These are phyloP conservation scores for Sclerurus mexicanus DNA, from an alignment of 2,113 vertebrate species.

Conservation along the genomic window DNA sequence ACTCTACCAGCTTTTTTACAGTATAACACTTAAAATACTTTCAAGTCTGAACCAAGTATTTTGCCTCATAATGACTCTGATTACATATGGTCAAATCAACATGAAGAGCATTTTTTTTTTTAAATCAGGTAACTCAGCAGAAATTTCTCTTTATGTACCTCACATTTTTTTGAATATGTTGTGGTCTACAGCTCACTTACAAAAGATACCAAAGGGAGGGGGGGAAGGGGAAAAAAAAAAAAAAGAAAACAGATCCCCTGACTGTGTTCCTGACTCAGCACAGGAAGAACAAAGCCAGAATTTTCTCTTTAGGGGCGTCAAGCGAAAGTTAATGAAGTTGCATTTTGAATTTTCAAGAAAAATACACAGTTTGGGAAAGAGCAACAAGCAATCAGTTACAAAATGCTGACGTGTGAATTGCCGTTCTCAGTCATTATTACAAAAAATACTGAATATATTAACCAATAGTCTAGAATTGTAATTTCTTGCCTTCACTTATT, in stretches of 20 bases:
- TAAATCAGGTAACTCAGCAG: background rate
- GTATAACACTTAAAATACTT: background rate
- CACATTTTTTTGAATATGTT: background rate
- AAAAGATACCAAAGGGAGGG: background rate
- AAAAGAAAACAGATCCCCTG: background rate
- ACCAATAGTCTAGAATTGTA: background rate
- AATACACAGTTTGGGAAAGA: background rate
- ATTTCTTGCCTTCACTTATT: background rate
- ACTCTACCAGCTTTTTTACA: background rate
- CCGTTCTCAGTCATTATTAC: background rate
- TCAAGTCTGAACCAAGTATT: background rate
- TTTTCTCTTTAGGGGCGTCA: background rate
- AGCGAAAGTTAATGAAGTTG: background rate
- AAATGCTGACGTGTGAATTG: accelerated
- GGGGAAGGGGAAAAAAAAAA: background rate
- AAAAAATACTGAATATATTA: background rate
- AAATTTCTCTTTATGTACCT: background rate
- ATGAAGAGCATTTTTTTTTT: background rate
- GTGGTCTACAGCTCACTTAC: background rate
- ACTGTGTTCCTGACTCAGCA: background rate
- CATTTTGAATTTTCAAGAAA: slow-evolving; percentile 10
- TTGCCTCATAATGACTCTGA: background rate
- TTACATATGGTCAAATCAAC: background rate
- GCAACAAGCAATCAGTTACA: background rate
- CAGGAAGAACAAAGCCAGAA: background rate